Conservation (phyloP, 2,797 vertebrate species). For the Pantherophis vulpinus region DNA sequence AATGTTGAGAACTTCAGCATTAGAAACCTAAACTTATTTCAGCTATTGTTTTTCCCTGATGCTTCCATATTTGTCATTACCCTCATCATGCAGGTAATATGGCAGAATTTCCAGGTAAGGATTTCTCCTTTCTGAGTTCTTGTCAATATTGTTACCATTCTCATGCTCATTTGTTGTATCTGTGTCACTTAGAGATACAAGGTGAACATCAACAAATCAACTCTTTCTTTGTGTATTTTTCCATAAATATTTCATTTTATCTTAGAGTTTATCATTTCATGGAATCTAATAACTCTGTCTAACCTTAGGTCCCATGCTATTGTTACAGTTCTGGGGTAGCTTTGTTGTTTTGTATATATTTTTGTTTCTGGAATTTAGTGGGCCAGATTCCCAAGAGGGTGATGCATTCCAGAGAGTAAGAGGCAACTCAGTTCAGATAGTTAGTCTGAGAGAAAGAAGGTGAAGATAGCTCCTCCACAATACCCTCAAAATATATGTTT, state of each 20-base stretch:
- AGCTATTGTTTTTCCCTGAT: slow-evolving; percentile 79
- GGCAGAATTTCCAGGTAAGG: slow-evolving; percentile 89
- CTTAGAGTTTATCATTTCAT: slow-evolving; percentile 44
- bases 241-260: slow-evolving; percentile 39
- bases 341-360: slow-evolving; percentile 26
- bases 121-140: slow-evolving; percentile 51
- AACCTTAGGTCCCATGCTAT: slow-evolving; percentile 26
- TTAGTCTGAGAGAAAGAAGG: neutral
- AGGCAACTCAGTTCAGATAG: neutral
- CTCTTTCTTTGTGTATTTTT: slow-evolving; percentile 59
- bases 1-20: slow-evolving; percentile 65
- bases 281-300: slow-evolving; percentile 11
- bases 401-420: neutral
- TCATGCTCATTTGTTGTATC: slow-evolving; percentile 65
- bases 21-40: slow-evolving; percentile 74
- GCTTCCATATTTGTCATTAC: slow-evolving; percentile 86
- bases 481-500: neutral
- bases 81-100: slow-evolving; percentile 86
- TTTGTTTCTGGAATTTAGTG: neutral
- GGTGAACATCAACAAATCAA: slow-evolving; percentile 41
- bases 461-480: neutral
- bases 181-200: slow-evolving; percentile 63
- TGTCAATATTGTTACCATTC: slow-evolving; percentile 49
- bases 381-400: neutral
- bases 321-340: slow-evolving; percentile 13